A percentile compares a stretch with the other conserved stretches of the same genome.
Evolutionary conservation across 92 coral and sea anemone species (phyloP).

Genomic region (Palythoa grandis): DNA sequence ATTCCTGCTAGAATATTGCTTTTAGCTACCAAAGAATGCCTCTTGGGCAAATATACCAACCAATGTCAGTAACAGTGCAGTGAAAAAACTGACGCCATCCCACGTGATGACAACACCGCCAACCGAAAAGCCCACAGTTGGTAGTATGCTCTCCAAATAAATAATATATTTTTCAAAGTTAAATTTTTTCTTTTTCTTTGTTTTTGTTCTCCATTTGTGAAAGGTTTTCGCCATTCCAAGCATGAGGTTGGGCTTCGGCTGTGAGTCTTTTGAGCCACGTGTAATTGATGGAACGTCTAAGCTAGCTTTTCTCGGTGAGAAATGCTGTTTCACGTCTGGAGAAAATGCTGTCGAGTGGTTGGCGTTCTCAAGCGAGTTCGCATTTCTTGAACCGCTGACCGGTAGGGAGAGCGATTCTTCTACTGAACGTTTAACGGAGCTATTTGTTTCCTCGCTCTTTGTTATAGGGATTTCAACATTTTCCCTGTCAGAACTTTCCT

Average conservation of each 20-base stretch:
- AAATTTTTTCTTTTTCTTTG: slow-evolving; percentile 83
- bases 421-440: slow-evolving; percentile 8
- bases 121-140: slow-evolving; percentile 90
- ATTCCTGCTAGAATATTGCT: too few species aligned
- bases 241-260: slow-evolving; percentile 56
- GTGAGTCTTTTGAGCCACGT: slow-evolving; percentile 30
- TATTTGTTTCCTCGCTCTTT: background rate
- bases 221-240: slow-evolving; percentile 90
- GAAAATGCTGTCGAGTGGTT: background rate
- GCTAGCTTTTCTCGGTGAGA: slow-evolving; percentile 16
- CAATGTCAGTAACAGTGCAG: slow-evolving; percentile 73
- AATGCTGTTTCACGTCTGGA: slow-evolving; percentile 2
- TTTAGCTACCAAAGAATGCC: slow-evolving; percentile 85
- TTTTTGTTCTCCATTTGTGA: slow-evolving; percentile 89
- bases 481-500: slow-evolving; percentile 50
- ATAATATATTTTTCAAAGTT: slow-evolving; percentile 91
- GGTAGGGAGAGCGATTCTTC: slow-evolving; percentile 39
- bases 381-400: background rate
- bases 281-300: slow-evolving; percentile 4
- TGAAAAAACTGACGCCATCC: slow-evolving; percentile 87
- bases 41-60: slow-evolving; percentile 95
- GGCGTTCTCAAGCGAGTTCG: slow-evolving; percentile 11
- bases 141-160: slow-evolving; percentile 83
- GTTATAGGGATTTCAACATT: slow-evolving; percentile 24
- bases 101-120: slow-evolving; percentile 94